Evolutionary conservation across 2,888 invertebrate species (phyloP), one percentile per base, ranked within the genome.

Genomic region (Lasioglossum malachurum): DNA sequence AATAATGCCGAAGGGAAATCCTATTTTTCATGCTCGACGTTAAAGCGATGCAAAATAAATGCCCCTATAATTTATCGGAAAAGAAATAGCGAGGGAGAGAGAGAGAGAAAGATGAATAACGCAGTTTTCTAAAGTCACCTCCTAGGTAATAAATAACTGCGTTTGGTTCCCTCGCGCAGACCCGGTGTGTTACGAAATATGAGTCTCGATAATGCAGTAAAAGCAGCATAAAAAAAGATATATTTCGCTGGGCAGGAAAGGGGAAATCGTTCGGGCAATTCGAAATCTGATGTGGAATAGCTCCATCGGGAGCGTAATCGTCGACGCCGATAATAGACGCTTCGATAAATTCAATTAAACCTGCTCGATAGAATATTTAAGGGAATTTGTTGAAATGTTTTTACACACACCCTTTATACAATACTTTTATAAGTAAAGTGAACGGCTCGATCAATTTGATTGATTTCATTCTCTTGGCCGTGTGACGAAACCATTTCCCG

Each of bases 21-120:
- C 31, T 67, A 53, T 82, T 73, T 83, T 76, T 76, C 83, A 75
- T 8, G n/a, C 4, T 16, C 7, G 64, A 72, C 60, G 75, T 23
- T 44, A 53, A 76, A 83, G 72, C 64, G 72, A 77, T 72, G 82
- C 41, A 71, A 60, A 72, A 83, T 49, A 73, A 82, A 84, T 73
- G 46, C 10, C 44, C 46, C 73, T 53, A 76, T 84, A 77, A 67
- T 35, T 84, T 82, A 84, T 67, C 53, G 27, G 19, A 1, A 64
- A 35, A 31, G 8, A 35, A 35, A 19, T 10, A 31, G 19, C 2
- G 60, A 12, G 35, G 35, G n/a, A 23, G n/a, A 8, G 53, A 75
- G 16, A 41, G 27, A 41, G 35, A 75, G 41, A 78, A 27, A 64
- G 74, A 49, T 67, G 67, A 44, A 46, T 16, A 67, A 23, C 41